Conservation (phyloP, 2,888 invertebrate species). For the Camptogramma bilineatum region DNA sequence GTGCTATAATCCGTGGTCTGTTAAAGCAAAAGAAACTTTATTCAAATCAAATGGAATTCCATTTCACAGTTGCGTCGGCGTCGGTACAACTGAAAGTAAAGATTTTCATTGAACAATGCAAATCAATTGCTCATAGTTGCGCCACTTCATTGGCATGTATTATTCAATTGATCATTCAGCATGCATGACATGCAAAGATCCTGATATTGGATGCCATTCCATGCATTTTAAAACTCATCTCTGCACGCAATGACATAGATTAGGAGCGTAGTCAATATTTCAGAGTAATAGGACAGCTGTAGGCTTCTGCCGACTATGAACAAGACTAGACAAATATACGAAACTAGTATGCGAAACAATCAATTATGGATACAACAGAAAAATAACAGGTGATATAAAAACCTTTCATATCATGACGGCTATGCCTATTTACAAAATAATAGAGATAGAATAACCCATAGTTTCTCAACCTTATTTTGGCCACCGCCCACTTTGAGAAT, state of each 20-base stretch:
- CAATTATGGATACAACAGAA: too few relatives aligned
- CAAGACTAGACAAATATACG: too few relatives aligned
- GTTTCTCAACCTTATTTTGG: too few relatives aligned
- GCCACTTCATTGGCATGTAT: constrained; percentile 24
- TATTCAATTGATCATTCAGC: constrained; percentile 28
- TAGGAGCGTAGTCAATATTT: not conserved
- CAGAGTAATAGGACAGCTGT: constrained; percentile 10
- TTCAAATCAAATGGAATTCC: not conserved
- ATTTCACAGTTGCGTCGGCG: not conserved
- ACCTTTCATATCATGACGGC: too few relatives aligned
- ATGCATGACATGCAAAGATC: constrained; percentile 29
- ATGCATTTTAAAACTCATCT: constrained; percentile 33
- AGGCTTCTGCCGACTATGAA: not conserved
- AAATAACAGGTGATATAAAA: too few relatives aligned
- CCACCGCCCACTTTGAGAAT: too few relatives aligned
- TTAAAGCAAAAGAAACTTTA: not conserved
- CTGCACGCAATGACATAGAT: constrained; percentile 25
- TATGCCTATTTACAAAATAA: too few relatives aligned
- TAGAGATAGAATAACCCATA: too few relatives aligned
- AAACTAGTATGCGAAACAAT: not conserved
- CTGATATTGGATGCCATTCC: constrained; percentile 33
- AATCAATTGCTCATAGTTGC: constrained; percentile 22
- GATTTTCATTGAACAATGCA: constrained; percentile 12
- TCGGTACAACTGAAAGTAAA: constrained; percentile 22
- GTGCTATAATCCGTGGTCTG: too few relatives aligned